A percentile compares a stretch with the other conserved stretches of the same genome.
phyloP scores from a whole-genome alignment of 1,140 invertebrate species.

The Thaumetopoea pityocampa region DNA sequence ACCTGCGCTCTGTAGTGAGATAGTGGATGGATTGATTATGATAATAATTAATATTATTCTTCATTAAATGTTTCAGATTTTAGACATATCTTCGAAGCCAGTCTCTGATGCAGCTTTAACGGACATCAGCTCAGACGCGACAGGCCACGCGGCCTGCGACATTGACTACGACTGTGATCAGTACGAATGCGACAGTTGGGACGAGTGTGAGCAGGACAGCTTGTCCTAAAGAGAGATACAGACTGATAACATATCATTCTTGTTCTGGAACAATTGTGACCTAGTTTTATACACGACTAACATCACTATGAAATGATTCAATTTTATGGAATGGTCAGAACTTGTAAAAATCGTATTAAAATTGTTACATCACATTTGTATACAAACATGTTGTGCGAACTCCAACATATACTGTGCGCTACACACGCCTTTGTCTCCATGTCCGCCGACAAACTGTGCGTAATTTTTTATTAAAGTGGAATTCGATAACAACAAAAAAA shows the following conservation, averaged over 20 bases:
- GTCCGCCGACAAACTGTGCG: too few relatives aligned
- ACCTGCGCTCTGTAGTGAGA: too few relatives aligned
- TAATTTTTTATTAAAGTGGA: too few relatives aligned
- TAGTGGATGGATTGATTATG: too few relatives aligned
- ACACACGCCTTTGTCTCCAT: too few relatives aligned
- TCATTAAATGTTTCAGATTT: conserved; percentile 44
- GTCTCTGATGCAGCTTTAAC: conserved; percentile 72
- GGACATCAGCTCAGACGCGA: conserved; percentile 73
- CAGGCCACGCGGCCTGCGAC: conserved; percentile 71
- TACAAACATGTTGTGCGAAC: too few relatives aligned
- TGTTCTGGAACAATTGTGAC: not conserved
- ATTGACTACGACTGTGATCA: conserved; percentile 73
- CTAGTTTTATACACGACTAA: conserved; percentile 1
- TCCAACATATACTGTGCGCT: too few relatives aligned
- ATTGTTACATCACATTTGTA: too few relatives aligned
- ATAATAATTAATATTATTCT: not conserved
- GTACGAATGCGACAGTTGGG: conserved; percentile 73
- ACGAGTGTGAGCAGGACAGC: conserved; percentile 75
- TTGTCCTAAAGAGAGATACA: conserved; percentile 55
- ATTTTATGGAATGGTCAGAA: too few relatives aligned
- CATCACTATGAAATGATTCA: too few relatives aligned
- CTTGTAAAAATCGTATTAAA: too few relatives aligned
- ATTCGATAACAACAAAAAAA: too few relatives aligned
- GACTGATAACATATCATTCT: not conserved
- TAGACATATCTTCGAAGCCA: conserved; percentile 73